Base-by-base conservation (phyloP, 2,888 invertebrate genomes). In the Cosmia pyralina region DNA sequence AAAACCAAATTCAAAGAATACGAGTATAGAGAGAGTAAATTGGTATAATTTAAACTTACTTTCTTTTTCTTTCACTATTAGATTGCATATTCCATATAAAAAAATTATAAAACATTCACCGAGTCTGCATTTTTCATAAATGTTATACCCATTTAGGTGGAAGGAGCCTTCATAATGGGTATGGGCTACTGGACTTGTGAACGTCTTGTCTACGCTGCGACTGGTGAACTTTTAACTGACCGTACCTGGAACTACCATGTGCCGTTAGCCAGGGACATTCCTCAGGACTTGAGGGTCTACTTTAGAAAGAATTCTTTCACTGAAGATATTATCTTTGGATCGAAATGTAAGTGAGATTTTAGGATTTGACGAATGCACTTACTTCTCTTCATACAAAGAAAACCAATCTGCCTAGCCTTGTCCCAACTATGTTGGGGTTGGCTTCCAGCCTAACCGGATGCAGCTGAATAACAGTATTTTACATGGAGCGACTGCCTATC, bases 171-270 rank as follows among this genome's bases (percentile, higher is more conserved):
- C 79, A 93, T 97, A 3, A 98, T 98, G 98, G 98, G 96, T 59
- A 88, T 95, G 2, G 98, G 98, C 2, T 98, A 97, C 87, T 98
- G 97, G 97, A 97, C 98, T 0, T 96, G 95, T 2, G 98, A 98
- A 89, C 96, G 97, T 75, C 89, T 98, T 57, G 94, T 97, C 0
- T 97, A 97, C 77, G 97, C 97, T 79, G 93, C 95, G 0, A 97
- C 97, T 0, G 98, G 98, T 0, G 96, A 97, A 87, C 90, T 98
- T 2, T 92, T 97, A 5, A 98, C 98, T 0, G 96, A 97, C 85
- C 96, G 98, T 59, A 98, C 98, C 6, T 98, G 98, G 98, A 97
- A 97, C 81, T 98, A 98, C 88, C 97, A 97, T 86, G 97, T 97
- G 0, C 98, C 98, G 0, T 97, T 97, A 10, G 97, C 97, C 0